Conservation (phyloP, 2,113 vertebrate genomes). For the Riparia riparia region DNA sequence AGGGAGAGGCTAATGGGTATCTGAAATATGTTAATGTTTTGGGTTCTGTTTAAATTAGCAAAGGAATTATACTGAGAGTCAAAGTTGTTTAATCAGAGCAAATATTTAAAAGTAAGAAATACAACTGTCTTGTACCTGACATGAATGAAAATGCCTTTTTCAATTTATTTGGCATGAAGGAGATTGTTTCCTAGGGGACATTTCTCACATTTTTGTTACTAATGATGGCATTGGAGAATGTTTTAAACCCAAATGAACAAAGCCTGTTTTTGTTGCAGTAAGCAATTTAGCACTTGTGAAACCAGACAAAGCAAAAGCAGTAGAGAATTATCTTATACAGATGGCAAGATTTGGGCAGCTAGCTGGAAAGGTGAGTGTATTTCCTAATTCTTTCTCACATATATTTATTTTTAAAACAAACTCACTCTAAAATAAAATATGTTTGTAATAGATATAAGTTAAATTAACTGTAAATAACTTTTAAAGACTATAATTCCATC, state of each 20-base stretch:
- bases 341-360: conserved; percentile 93
- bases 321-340: conserved; percentile 98
- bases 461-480: neutral
- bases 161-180: neutral
- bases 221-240: neutral
- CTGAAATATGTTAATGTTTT: neutral
- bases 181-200: neutral
- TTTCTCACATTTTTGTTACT: neutral
- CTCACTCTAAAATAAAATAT: neutral
- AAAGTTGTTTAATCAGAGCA: neutral
- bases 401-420: neutral
- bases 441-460: neutral
- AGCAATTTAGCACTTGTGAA: conserved; percentile 98
- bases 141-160: neutral
- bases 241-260: neutral
- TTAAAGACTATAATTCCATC: neutral
- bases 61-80: neutral
- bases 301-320: conserved; percentile 95
- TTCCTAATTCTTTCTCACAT: neutral
- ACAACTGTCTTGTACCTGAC: neutral
- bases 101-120: neutral
- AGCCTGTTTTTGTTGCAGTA: conserved; percentile 79
- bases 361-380: conserved; percentile 87
- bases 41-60: neutral
- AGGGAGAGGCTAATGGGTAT: neutral